Evolutionary conservation across 1,140 invertebrate species (phyloP), one percentile per base, ranked within the genome.

Genomic region (Drosophila sulfurigaster): DNA sequence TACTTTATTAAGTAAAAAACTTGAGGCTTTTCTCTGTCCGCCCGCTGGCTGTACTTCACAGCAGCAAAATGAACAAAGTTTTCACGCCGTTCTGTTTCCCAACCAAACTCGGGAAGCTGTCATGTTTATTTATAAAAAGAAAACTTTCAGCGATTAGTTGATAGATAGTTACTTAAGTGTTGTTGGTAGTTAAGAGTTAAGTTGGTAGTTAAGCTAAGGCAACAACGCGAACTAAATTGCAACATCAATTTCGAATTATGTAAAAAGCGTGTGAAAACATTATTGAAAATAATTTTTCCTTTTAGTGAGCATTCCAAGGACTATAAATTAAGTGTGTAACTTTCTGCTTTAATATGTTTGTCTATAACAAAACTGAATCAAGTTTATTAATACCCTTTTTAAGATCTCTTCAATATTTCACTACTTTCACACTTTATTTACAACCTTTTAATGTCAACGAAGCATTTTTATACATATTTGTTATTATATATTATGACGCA

Each of bases 41-140:
- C 38, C 20, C 3, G 20, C 57, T 58, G 28, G 4, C 54, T 10
- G 32, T 35, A 8, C 32, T 48, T 41, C 57, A 30, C 8, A 43
- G 7, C 51, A 25, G 7, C 43, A 32, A 78, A 78, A 75, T 78
- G 51, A 75, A 41, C 65, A 78, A 78, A 78, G 75, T 78, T 78
- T 78, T 75, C 48, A 28, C n/a, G 25, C 11, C 11, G 51, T 54
- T 13, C 11, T 5, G 51, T 54, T 13, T 54, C 30, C 13, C 52
- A 35, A 35, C 15, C 11, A 30, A 25, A n/a, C 48, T 15, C 60
- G 51, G 16, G 11, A 25, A 43, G 58, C 51, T 71, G 59, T 59
- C 52, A 65, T 75, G 71, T 64, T 74, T 77, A 73, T 73, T 76
- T 68, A 74, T 62, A 54, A 38, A 65, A n/a, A 13, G 13, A 13